Conservation (phyloP, 2,888 invertebrate genomes). For the Lycocerus yunnanus region DNA sequence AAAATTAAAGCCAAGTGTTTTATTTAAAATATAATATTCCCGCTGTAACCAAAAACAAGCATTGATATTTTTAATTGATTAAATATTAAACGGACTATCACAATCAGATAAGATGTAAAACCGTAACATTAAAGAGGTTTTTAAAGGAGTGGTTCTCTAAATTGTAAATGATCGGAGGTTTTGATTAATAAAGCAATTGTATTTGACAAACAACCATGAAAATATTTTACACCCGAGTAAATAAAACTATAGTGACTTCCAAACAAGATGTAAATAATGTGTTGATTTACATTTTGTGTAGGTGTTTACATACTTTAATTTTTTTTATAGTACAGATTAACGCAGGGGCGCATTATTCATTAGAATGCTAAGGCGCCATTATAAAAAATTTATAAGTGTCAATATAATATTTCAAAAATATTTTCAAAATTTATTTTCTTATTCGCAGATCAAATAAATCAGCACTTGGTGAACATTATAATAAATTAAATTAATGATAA, state of each 20-base stretch:
- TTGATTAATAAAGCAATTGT: slow-evolving; percentile 40
- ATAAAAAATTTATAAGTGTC: not conserved
- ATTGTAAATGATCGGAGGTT: not conserved
- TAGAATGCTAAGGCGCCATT: not conserved
- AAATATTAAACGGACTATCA: not conserved
- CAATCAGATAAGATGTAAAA: not conserved
- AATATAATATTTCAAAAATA: no score
- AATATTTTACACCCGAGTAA: slow-evolving; percentile 45
- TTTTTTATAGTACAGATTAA: slow-evolving; percentile 1
- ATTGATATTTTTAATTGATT: not conserved
- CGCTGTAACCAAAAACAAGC: not conserved
- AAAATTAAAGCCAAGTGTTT: not conserved
- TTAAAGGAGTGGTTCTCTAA: not conserved
- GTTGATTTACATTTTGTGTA: slow-evolving; percentile 42
- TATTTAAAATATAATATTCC: not conserved
- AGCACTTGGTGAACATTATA: not conserved
- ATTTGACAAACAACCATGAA: slow-evolving; percentile 44
- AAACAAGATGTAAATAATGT: slow-evolving; percentile 42
- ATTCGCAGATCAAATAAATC: not conserved
- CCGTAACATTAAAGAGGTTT: not conserved
- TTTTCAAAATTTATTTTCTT: not conserved
- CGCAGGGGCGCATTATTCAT: not conserved
- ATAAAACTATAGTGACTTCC: slow-evolving; percentile 41
- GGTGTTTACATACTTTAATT: slow-evolving; percentile 21
- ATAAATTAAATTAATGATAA: not conserved